Evolutionary conservation across 2,113 vertebrate genomes (phyloP).

Genomic region (Calypte anna): DNA sequence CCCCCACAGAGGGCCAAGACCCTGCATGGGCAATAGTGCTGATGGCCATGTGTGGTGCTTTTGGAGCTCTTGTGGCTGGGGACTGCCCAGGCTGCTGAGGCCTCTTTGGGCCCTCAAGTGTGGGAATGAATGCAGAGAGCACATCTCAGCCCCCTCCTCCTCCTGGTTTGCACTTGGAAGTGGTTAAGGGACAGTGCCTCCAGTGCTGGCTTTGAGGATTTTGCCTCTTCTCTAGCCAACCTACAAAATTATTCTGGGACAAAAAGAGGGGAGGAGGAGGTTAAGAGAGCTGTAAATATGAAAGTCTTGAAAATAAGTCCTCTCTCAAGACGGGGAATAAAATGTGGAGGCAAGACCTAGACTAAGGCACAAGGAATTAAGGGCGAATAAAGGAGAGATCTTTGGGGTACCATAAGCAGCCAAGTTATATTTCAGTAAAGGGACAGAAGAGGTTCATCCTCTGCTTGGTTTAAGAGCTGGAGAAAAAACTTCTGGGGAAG

Average conservation of each 20-base stretch:
- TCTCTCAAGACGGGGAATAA: neutral
- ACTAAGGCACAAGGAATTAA: neutral
- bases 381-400: neutral
- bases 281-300: neutral
- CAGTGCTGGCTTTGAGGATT: neutral
- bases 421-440: neutral
- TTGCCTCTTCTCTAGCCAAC: neutral
- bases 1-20: neutral
- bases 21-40: neutral
- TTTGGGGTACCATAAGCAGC: neutral
- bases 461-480: neutral
- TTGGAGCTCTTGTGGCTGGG: neutral
- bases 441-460: neutral
- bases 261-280: neutral
- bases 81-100: neutral
- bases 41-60: fast-evolving
- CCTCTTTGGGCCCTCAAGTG: fast-evolving
- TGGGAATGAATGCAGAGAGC: neutral
- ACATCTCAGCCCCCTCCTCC: neutral
- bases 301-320: neutral
- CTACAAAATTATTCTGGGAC: neutral
- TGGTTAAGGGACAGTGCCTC: neutral
- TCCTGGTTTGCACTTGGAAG: fast-evolving
- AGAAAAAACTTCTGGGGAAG: neutral
- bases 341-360: neutral